Conservation (phyloP, 1,140 invertebrate species). For the Euura saliciscinereae region DNA sequence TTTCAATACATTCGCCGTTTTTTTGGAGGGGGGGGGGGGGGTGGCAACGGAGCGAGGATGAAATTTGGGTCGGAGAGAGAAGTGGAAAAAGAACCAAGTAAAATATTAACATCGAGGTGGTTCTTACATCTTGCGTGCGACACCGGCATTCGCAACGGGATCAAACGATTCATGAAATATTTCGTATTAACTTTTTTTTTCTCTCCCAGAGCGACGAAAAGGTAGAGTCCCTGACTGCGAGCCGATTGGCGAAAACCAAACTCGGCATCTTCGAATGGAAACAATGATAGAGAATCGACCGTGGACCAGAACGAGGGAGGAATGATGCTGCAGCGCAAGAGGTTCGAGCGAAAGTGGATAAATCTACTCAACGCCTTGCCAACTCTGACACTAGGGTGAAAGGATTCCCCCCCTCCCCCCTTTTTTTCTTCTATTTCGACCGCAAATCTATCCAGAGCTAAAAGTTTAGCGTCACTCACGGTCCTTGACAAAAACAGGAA, state of each 20-base stretch:
- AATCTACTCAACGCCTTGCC: background rate
- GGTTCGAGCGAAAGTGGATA: background rate
- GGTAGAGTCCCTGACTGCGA: background rate
- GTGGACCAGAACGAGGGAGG: background rate
- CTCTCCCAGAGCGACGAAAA: background rate
- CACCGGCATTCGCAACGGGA: slow-evolving; percentile 25
- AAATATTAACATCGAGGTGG: slow-evolving; percentile 42
- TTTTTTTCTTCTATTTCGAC: background rate
- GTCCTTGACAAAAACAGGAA: background rate
- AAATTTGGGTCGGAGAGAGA: background rate
- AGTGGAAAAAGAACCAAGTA: slow-evolving; percentile 13
- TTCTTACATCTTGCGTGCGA: slow-evolving; percentile 34
- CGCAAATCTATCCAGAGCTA: background rate
- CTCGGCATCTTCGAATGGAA: background rate
- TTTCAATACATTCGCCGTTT: slow-evolving; percentile 41
- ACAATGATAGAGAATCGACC: background rate
- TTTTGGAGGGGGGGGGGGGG: slow-evolving; percentile 24
- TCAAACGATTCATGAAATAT: slow-evolving; percentile 41
- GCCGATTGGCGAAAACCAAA: background rate
- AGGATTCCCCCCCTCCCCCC: background rate
- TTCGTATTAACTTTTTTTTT: slow-evolving; percentile 17
- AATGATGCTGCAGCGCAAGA: background rate
- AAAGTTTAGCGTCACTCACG: background rate
- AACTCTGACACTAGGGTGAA: background rate
- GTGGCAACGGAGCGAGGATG: background rate